phyloP scores from a whole-genome alignment of 2,888 invertebrate species.

The Plusia festucae region DNA sequence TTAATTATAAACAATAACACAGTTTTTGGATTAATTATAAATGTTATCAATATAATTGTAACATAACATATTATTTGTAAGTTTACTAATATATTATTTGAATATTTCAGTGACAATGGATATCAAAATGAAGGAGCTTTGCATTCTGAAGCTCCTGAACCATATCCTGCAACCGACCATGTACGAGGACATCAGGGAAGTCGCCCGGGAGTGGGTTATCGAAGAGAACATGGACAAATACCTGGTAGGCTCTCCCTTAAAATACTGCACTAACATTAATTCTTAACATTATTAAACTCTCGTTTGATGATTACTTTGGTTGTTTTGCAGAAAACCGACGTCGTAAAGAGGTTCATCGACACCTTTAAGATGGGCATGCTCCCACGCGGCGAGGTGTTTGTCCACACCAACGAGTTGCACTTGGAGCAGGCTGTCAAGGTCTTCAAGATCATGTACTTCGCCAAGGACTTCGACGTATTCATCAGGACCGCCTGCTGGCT shows the following conservation, averaged over 20 bases:
- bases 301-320: slow-evolving; percentile 8
- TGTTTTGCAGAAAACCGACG: slow-evolving; percentile 85
- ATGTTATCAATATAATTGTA: no score
- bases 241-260: slow-evolving; percentile 70
- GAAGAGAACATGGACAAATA: slow-evolving; percentile 90
- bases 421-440: slow-evolving; percentile 90
- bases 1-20: no score
- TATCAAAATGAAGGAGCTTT: slow-evolving; percentile 87
- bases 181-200: slow-evolving; percentile 89
- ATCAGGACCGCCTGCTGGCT: slow-evolving; percentile 92
- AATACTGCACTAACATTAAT: not conserved
- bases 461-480: slow-evolving; percentile 92
- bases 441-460: slow-evolving; percentile 91
- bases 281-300: not conserved
- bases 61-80: no score
- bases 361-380: slow-evolving; percentile 89
- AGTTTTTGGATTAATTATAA: no score
- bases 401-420: slow-evolving; percentile 90
- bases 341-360: slow-evolving; percentile 89
- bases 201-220: slow-evolving; percentile 90
- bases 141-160: slow-evolving; percentile 89
- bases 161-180: slow-evolving; percentile 90
- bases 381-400: slow-evolving; percentile 90
- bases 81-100: no score
- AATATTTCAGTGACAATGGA: slow-evolving; percentile 82